These are phyloP conservation scores for Acholoe squamosa DNA, from an alignment of 2,888 invertebrate genomes.

Conservation along the genomic window DNA sequence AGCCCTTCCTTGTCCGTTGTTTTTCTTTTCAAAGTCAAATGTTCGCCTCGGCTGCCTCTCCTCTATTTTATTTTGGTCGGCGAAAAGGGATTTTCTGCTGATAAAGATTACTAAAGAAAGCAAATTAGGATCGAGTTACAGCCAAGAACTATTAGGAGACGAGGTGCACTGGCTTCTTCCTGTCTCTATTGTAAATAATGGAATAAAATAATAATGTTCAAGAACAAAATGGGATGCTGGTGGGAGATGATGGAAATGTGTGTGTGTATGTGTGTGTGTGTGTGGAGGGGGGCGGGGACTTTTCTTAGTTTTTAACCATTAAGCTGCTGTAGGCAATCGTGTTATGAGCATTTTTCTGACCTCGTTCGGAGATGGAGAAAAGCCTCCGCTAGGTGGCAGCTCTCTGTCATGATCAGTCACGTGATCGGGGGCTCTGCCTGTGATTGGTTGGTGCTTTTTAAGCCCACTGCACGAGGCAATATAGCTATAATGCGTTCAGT, in stretches of 20 bases:
- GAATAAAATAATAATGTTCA: not conserved
- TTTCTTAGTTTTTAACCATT: not conserved
- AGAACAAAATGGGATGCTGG: not conserved
- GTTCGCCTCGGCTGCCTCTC: not conserved
- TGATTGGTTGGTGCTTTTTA: slow-evolving; percentile 37
- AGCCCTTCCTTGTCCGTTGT: not conserved
- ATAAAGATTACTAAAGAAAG: slow-evolving; percentile 41
- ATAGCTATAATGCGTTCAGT: slow-evolving; percentile 59
- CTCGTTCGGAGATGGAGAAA: slow-evolving; percentile 23
- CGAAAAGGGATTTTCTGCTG: not conserved
- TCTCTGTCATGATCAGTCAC: slow-evolving; percentile 54
- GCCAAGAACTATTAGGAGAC: slow-evolving; percentile 9
- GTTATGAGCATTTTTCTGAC: slow-evolving; percentile 52
- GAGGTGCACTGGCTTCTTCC: not conserved
- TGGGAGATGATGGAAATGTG: too few relatives aligned
- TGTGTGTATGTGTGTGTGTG: too few relatives aligned
- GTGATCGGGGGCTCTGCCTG: not conserved
- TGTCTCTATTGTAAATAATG: slow-evolving; percentile 29
- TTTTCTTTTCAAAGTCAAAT: slow-evolving; percentile 15
- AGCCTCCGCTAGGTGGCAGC: slow-evolving; percentile 15
- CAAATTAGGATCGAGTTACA: slow-evolving; percentile 50
- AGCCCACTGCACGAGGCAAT: slow-evolving; percentile 19
- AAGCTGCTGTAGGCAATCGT: slow-evolving; percentile 24
- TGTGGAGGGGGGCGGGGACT: too few relatives aligned
- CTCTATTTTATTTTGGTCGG: not conserved